These are phyloP conservation scores for Tinea pellionella DNA, from an alignment of 2,888 invertebrate species.

Conservation along the genomic window DNA sequence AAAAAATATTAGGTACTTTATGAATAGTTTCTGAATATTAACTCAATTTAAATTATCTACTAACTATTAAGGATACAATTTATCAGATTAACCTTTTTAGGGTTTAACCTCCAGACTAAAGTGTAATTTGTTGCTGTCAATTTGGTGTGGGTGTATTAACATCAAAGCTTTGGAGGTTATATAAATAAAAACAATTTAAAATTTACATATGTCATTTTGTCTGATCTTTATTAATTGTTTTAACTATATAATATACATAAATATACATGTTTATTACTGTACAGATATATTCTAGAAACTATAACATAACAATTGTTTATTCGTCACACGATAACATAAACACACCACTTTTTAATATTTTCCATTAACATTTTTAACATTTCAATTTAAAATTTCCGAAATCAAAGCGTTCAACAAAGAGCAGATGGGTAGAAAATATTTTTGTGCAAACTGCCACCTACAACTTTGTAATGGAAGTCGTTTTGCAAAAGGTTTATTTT, in stretches of 20 bases:
- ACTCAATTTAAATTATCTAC: not conserved
- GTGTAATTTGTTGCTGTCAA: not conserved
- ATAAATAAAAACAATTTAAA: not conserved
- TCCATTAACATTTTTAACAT: too few species aligned
- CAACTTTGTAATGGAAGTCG: constrained; percentile 9
- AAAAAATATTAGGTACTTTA: not conserved
- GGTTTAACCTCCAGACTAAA: not conserved
- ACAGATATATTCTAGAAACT: too few species aligned
- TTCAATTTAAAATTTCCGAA: too few species aligned
- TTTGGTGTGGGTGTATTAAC: not conserved
- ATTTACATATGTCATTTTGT: not conserved
- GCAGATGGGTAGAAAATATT: not conserved
- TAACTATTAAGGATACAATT: not conserved
- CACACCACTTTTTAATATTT: too few species aligned
- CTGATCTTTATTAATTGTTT: too few species aligned
- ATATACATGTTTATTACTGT: too few species aligned
- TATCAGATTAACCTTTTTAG: not conserved
- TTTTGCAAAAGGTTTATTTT: constrained; percentile 27
- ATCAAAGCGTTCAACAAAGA: not conserved
- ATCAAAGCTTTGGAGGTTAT: not conserved
- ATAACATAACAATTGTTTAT: too few species aligned
- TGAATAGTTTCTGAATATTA: not conserved
- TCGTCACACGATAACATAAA: too few species aligned
- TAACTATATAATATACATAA: too few species aligned
- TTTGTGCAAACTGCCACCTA: not conserved